Evolutionary conservation across 2,797 vertebrate species (phyloP).

Genomic region (Rallus crepitans): DNA sequence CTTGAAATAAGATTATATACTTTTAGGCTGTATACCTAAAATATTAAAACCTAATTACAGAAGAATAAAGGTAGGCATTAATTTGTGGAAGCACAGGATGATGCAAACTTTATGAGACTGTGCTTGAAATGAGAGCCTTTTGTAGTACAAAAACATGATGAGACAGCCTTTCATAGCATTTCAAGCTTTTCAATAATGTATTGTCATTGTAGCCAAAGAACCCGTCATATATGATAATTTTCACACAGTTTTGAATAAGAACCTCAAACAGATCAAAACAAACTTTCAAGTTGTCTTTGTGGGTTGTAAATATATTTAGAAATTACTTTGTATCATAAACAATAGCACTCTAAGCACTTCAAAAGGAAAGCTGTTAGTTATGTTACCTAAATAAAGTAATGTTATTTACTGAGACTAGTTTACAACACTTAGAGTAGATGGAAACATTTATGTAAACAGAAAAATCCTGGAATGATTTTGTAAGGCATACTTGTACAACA

Average conservation of each 20-base stretch:
- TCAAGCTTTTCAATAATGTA: conserved; percentile 59
- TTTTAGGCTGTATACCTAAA: conserved; percentile 17
- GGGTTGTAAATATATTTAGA: conserved; percentile 52
- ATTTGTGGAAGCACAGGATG: conserved; percentile 41
- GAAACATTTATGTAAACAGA: conserved; percentile 45
- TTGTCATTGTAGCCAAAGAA: conserved; percentile 52
- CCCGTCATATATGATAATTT: conserved; percentile 59
- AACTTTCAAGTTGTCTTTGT: conserved; percentile 46
- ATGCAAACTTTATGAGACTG: conserved; percentile 45
- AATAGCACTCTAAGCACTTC: conserved; percentile 42
- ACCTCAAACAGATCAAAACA: conserved; percentile 62
- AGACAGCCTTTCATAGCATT: conserved; percentile 66
- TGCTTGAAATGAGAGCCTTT: conserved; percentile 58
- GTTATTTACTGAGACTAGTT: neutral
- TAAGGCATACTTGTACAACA: neutral
- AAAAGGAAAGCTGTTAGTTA: conserved; percentile 23
- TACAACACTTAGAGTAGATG: neutral
- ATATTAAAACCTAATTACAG: conserved; percentile 42
- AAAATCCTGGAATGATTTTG: neutral
- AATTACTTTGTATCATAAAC: conserved; percentile 45
- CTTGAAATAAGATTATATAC: conserved; percentile 60
- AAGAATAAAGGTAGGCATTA: conserved; percentile 23
- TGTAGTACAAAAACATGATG: conserved; percentile 65
- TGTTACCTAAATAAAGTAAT: neutral
- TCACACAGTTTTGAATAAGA: conserved; percentile 25